Percentiles rank a stretch among this genome's conserved stretches.
Evolutionary conservation across 2,888 invertebrate species (phyloP).

Genomic region (Amphimallon solstitiale): DNA sequence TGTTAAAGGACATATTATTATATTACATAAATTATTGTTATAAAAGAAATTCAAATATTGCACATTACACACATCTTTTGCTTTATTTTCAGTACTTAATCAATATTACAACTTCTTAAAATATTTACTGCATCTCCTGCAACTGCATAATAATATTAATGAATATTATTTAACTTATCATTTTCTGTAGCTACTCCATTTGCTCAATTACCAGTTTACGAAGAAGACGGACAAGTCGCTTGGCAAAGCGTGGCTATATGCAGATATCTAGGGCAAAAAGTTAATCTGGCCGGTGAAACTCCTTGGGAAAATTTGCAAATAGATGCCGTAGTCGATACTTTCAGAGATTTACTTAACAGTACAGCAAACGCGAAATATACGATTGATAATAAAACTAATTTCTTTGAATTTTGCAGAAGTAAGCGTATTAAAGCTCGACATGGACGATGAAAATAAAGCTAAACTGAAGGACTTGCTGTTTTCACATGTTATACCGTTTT

Average conservation of each 20-base stretch:
- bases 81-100: too few species aligned
- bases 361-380: background rate
- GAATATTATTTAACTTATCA: background rate
- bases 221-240: constrained; percentile 69
- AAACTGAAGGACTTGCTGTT: constrained; percentile 63
- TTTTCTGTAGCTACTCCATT: constrained; percentile 67
- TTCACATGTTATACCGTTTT: constrained; percentile 66
- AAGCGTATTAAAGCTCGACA: constrained; percentile 66
- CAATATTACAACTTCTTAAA: too few species aligned
- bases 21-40: too few species aligned
- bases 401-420: constrained; percentile 58
- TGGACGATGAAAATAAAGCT: constrained; percentile 65
- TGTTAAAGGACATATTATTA: too few species aligned
- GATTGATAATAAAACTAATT: background rate
- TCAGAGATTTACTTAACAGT: constrained; percentile 69
- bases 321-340: constrained; percentile 69
- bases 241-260: constrained; percentile 69
- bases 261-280: constrained; percentile 71
- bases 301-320: constrained; percentile 69
- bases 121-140: too few species aligned
- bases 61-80: too few species aligned
- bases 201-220: constrained; percentile 70
- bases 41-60: too few species aligned
- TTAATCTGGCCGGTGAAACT: constrained; percentile 66
- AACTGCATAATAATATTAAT: background rate